Percentiles rank a stretch among this genome's conserved stretches.
Evolutionary conservation across 2,113 vertebrate species (phyloP).

Genomic region (Lasiurus borealis): DNA sequence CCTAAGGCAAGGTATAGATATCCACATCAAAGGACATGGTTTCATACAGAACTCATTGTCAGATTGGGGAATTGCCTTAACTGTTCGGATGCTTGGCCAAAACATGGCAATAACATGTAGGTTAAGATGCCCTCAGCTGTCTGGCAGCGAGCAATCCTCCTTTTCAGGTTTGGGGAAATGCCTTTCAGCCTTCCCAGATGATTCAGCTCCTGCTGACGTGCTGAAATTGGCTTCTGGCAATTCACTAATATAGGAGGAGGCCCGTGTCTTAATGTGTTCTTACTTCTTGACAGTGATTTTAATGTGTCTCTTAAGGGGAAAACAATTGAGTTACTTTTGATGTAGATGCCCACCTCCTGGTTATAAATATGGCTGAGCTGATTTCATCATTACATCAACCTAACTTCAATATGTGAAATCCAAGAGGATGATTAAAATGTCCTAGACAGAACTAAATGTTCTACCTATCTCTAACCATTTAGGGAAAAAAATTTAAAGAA

Average conservation of each 20-base stretch:
- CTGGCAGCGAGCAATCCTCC: no score
- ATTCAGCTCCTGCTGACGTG: no score
- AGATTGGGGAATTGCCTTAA: no score
- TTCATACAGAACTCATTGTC: no score
- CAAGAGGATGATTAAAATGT: background rate
- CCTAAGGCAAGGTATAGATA: no score
- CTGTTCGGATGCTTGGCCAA: no score
- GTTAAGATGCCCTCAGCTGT: no score
- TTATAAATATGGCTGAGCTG: background rate
- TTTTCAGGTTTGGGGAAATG: no score
- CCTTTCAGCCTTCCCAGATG: no score
- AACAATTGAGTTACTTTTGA: background rate
- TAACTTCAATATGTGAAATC: background rate
- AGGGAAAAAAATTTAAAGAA: background rate
- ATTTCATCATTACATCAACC: background rate
- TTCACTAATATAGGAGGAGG: background rate
- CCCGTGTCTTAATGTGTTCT: background rate
- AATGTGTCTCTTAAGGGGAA: background rate
- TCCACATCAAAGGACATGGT: no score
- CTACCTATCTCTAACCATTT: background rate
- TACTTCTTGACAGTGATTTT: constrained; percentile 4
- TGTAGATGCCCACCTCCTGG: background rate
- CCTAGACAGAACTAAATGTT: background rate
- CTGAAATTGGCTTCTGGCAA: no score
- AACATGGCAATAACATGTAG: no score